Percentiles rank a stretch among this genome's conserved stretches.
Evolutionary conservation across 2,113 vertebrate genomes (phyloP).

Genomic region (Siniperca knerii): DNA sequence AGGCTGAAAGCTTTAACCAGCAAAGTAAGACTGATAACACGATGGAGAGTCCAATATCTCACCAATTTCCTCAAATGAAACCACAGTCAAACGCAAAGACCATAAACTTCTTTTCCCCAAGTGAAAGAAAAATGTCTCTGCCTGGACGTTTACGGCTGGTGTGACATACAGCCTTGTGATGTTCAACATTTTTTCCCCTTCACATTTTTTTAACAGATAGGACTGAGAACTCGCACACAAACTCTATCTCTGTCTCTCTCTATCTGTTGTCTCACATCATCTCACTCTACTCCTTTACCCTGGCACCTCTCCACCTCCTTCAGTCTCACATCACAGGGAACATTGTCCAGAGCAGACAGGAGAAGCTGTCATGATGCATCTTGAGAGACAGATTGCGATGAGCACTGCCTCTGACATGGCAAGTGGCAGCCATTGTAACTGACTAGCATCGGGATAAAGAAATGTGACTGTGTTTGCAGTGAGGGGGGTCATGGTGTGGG

Average conservation of each 20-base stretch:
- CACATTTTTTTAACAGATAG: slow-evolving; percentile 3
- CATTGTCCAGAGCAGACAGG: slow-evolving; percentile 47
- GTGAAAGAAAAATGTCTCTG: slow-evolving; percentile 21
- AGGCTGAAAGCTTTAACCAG: neutral
- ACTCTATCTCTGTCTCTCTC: slow-evolving; percentile 35
- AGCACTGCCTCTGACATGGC: slow-evolving; percentile 44
- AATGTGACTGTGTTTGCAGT: slow-evolving; percentile 9
- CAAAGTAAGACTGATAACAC: slow-evolving; percentile 2
- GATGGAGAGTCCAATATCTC: slow-evolving; percentile 42
- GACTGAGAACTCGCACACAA: neutral
- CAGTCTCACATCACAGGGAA: slow-evolving; percentile 42
- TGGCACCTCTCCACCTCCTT: slow-evolving; percentile 36
- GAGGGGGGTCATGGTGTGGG: neutral
- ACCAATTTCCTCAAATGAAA: slow-evolving; percentile 43
- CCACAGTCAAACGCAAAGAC: slow-evolving; percentile 8
- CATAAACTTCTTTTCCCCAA: neutral
- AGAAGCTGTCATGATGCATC: slow-evolving; percentile 58
- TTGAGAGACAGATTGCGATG: slow-evolving; percentile 57
- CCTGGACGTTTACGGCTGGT: neutral
- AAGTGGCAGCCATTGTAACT: slow-evolving; percentile 46
- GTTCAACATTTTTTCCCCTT: neutral
- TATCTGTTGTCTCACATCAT: slow-evolving; percentile 42
- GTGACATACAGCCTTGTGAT: slow-evolving; percentile 29
- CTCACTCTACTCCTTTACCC: slow-evolving; percentile 15
- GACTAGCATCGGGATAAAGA: slow-evolving; percentile 16